These are phyloP conservation scores for Drosophila rufa DNA, from an alignment of 1,140 invertebrate genomes.

Conservation along the genomic window DNA sequence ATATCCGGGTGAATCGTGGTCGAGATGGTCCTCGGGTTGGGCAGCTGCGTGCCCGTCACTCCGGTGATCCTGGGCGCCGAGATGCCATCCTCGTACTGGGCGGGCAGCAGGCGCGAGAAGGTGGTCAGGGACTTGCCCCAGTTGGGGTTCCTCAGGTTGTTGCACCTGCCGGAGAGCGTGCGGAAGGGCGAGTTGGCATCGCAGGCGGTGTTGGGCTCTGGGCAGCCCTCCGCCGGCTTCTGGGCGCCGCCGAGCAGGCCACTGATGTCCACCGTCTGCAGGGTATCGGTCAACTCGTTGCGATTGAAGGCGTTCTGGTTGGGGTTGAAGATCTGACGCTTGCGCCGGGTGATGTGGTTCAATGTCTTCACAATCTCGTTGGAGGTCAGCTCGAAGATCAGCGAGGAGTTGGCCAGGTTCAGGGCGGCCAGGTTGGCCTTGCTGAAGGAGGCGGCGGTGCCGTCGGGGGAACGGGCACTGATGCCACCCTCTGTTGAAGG, in stretches of 20 bases:
- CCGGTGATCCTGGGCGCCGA: conserved; percentile 91
- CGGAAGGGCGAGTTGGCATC: conserved; percentile 93
- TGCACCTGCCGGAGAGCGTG: conserved; percentile 94
- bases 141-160: conserved; percentile 94
- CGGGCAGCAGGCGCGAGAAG: conserved; percentile 93
- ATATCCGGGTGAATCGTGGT: conserved; percentile 95
- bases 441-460: conserved; percentile 94
- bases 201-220: conserved; percentile 89
- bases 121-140: conserved; percentile 94
- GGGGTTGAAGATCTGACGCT: conserved; percentile 90
- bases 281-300: conserved; percentile 89
- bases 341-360: conserved; percentile 87
- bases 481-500: conserved; percentile 88
- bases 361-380: conserved; percentile 92
- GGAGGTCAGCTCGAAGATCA: conserved; percentile 94
- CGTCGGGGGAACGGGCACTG: conserved; percentile 93
- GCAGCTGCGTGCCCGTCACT: conserved; percentile 90
- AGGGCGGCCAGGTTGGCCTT: conserved; percentile 94
- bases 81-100: conserved; percentile 96
- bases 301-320: conserved; percentile 89
- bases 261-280: conserved; percentile 91
- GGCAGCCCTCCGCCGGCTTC: conserved; percentile 84
- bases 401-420: conserved; percentile 92
- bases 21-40: conserved; percentile 93
- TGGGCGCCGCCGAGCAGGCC: conserved; percentile 86